Conservation (phyloP, 1,140 invertebrate genomes). For the Brachionus rotundiformis region DNA sequence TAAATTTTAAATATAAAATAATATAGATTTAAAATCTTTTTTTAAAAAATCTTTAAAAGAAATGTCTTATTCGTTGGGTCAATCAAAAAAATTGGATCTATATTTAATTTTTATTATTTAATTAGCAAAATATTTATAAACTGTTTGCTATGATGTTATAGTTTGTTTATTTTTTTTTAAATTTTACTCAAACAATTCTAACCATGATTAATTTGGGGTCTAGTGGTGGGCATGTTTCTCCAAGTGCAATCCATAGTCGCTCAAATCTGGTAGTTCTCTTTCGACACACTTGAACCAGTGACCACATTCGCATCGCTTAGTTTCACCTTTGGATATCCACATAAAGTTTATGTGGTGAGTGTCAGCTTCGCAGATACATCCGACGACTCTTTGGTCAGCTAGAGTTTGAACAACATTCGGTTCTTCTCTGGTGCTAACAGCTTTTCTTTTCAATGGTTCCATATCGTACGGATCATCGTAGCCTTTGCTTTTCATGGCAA, state of each 20-base stretch:
- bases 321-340: slow-evolving; percentile 83
- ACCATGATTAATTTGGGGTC: background rate
- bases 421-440: slow-evolving; percentile 77
- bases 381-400: slow-evolving; percentile 83
- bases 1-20: too few species aligned
- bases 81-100: background rate
- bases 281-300: slow-evolving; percentile 91
- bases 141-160: slow-evolving; percentile 18
- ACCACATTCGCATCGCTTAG: slow-evolving; percentile 88
- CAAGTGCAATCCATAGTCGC: slow-evolving; percentile 40
- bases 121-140: slow-evolving; percentile 35
- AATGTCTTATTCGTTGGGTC: too few species aligned
- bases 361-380: slow-evolving; percentile 95
- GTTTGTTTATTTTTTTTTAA: background rate
- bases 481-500: slow-evolving; percentile 52
- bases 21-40: too few species aligned
- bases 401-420: slow-evolving; percentile 87
- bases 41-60: background rate
- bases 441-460: slow-evolving; percentile 69
- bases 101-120: background rate
- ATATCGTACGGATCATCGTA: slow-evolving; percentile 50
- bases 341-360: slow-evolving; percentile 84
- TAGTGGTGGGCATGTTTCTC: slow-evolving; percentile 45
- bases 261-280: slow-evolving; percentile 52
- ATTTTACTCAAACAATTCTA: slow-evolving; percentile 15